Evolutionary conservation across 2,113 vertebrate genomes (phyloP).

Genomic region (Rynchops niger): DNA sequence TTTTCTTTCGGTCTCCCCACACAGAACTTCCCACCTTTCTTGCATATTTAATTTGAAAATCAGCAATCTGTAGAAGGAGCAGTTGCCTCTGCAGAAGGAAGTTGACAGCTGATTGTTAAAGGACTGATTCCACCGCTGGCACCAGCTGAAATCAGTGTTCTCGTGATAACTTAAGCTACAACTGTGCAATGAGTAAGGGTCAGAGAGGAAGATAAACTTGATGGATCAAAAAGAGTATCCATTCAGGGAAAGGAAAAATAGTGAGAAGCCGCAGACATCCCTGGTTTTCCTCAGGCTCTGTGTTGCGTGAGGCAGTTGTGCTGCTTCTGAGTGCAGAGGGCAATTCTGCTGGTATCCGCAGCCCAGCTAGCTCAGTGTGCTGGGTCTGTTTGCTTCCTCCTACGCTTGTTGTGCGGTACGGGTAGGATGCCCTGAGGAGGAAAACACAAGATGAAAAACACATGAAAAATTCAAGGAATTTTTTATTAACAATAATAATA

Average conservation of each 20-base stretch:
- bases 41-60: not conserved
- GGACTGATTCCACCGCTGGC: not conserved
- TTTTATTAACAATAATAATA: constrained; percentile 4
- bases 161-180: not conserved
- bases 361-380: not conserved
- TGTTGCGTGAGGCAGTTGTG: not conserved
- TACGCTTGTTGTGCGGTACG: not conserved
- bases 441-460: not conserved
- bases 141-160: not conserved
- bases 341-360: not conserved
- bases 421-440: not conserved
- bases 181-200: not conserved
- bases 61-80: not conserved
- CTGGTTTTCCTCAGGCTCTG: not conserved
- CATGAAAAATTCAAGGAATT: constrained; percentile 45
- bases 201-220: not conserved
- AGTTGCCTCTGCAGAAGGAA: not conserved
- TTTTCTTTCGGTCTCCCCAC: not conserved
- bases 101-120: not conserved
- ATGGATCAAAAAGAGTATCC: not conserved
- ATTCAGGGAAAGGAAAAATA: not conserved
- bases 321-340: not conserved
- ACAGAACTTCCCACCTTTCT: not conserved
- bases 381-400: not conserved
- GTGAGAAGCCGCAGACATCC: rapidly evolving